Evolutionary conservation across 2,113 vertebrate genomes (phyloP).

Genomic region (Acanthisitta chloris): DNA sequence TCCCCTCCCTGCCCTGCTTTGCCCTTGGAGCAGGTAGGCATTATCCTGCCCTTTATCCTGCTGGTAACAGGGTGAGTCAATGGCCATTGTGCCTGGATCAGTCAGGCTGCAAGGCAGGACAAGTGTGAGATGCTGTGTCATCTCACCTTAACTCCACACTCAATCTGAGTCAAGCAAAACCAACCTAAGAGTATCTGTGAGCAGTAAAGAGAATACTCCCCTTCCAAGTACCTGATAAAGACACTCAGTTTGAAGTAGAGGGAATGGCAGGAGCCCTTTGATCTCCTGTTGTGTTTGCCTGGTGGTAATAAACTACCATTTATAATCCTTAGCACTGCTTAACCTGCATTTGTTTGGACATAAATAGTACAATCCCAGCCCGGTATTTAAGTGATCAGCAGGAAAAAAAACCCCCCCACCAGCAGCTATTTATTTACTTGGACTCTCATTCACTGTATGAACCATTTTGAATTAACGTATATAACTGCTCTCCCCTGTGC

Average conservation of each 20-base stretch:
- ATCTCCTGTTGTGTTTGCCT: background rate
- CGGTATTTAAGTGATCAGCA: conserved; percentile 23
- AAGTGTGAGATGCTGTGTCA: rapidly evolving
- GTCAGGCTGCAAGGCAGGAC: background rate
- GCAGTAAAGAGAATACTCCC: background rate
- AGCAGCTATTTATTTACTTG: conserved; percentile 28
- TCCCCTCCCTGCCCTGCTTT: background rate
- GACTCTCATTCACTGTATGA: background rate
- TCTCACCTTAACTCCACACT: background rate
- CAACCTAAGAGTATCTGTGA: background rate
- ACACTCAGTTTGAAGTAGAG: background rate
- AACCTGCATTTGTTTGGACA: conserved; percentile 1
- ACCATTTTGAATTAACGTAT: background rate
- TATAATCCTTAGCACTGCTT: background rate
- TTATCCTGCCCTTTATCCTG: background rate
- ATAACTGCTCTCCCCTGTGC: conserved; percentile 29
- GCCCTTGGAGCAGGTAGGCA: background rate
- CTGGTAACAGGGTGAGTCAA: background rate
- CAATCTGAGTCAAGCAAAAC: background rate
- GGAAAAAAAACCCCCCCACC: background rate
- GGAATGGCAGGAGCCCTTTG: background rate
- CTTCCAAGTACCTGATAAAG: background rate
- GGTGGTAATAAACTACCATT: background rate
- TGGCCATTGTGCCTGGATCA: background rate
- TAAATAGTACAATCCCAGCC: background rate